A percentile compares a stretch with the other conserved stretches of the same genome.
Conservation (phyloP, 1,140 invertebrate species). For the Ips nitidus region DNA sequence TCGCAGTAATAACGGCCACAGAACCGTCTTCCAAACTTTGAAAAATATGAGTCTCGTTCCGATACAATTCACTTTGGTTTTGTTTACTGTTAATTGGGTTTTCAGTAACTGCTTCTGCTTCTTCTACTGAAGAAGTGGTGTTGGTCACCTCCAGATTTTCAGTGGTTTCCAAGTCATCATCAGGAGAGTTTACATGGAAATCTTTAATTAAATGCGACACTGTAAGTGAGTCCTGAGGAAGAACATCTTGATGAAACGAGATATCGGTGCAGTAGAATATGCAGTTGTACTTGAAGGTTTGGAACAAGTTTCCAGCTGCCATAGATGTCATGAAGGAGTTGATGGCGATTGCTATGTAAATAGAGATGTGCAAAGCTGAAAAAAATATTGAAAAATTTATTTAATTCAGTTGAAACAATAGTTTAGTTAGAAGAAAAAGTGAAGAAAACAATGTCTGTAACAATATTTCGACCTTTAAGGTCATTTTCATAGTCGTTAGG, state of each 20-base stretch:
- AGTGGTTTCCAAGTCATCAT: background rate
- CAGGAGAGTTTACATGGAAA: background rate
- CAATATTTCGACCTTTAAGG: background rate
- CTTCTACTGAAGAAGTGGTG: background rate
- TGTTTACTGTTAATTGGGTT: constrained; percentile 7
- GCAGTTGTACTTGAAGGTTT: constrained; percentile 35
- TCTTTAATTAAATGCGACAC: background rate
- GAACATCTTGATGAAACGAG: constrained; percentile 1
- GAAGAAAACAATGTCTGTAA: background rate
- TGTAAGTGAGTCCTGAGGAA: background rate
- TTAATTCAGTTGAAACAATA: background rate
- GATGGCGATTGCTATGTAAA: constrained; percentile 25
- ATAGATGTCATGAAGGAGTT: constrained; percentile 25
- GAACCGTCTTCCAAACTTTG: constrained; percentile 5
- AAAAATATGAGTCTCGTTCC: constrained; percentile 19
- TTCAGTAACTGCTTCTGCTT: background rate
- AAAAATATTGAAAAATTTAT: constrained; percentile 4
- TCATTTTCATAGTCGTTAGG: background rate
- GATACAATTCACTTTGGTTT: too few relatives aligned
- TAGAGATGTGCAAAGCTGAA: constrained; percentile 26
- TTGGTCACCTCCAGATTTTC: background rate
- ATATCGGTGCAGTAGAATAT: constrained; percentile 25
- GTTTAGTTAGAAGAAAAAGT: background rate
- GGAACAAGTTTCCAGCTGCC: constrained; percentile 30
- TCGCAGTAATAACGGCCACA: constrained; percentile 4